Conservation (phyloP, 1,140 invertebrate species). For the Drosophila sechellia region DNA sequence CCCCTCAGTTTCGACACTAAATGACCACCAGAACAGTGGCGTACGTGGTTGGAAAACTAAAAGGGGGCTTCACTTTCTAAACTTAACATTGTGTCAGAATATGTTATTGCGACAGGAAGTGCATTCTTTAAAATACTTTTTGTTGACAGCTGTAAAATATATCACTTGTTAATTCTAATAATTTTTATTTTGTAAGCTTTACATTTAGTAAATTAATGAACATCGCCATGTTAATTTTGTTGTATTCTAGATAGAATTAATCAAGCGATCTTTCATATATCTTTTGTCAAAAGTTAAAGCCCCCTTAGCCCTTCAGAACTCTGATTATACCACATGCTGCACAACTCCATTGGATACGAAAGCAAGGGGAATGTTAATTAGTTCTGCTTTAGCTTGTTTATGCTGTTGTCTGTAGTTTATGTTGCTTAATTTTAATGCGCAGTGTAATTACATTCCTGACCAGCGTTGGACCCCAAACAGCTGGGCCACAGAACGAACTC, state of each 20-base stretch:
- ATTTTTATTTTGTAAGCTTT: too few species aligned
- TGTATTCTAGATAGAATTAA: too few species aligned
- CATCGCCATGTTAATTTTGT: too few species aligned
- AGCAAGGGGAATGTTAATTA: constrained; percentile 39
- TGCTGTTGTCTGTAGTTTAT: constrained; percentile 37
- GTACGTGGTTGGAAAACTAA: neutral
- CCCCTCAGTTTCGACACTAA: constrained; percentile 10
- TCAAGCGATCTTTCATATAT: neutral
- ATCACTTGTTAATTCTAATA: too few species aligned
- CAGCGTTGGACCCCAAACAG: constrained; percentile 7
- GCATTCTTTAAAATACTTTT: neutral
- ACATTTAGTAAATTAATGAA: too few species aligned
- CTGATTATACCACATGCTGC: constrained; percentile 4
- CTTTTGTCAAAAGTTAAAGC: neutral
- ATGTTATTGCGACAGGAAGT: neutral
- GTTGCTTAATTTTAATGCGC: constrained; percentile 45
- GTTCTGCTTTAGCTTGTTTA: constrained; percentile 35
- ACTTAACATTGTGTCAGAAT: neutral
- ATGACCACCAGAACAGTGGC: constrained; percentile 5
- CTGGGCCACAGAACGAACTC: constrained; percentile 15
- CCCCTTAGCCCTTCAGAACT: neutral
- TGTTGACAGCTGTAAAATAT: neutral
- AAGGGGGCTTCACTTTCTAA: neutral
- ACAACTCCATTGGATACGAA: constrained; percentile 12
- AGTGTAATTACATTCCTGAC: constrained; percentile 39